These are phyloP conservation scores for Aldrovandia affinis DNA, from an alignment of 2,797 vertebrate species.

Conservation along the genomic window DNA sequence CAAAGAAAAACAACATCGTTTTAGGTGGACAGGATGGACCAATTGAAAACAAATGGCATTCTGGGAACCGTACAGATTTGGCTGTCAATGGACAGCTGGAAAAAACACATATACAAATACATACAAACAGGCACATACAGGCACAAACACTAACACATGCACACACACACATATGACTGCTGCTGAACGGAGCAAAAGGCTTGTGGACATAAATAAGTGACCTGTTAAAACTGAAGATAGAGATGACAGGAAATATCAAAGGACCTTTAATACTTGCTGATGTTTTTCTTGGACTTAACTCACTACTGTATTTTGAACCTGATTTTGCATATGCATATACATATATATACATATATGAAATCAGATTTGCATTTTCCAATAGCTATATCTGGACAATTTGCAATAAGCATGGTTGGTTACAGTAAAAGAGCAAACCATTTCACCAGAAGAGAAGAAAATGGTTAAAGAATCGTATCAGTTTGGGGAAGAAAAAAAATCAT, in stretches of 20 bases:
- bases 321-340: constrained; percentile 25
- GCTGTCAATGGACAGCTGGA: neutral
- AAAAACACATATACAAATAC: constrained; percentile 22
- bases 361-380: constrained; percentile 74
- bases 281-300: constrained; percentile 71
- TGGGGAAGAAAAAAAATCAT: constrained; percentile 76
- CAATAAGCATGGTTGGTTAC: constrained; percentile 79
- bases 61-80: constrained; percentile 34
- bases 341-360: constrained; percentile 42
- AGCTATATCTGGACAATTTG: constrained; percentile 77
- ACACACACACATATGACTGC: constrained; percentile 27
- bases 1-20: constrained; percentile 78
- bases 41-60: constrained; percentile 27
- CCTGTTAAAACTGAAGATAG: constrained; percentile 37
- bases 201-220: constrained; percentile 38
- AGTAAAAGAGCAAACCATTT: constrained; percentile 67
- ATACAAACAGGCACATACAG: constrained; percentile 32
- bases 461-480: constrained; percentile 69
- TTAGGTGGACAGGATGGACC: constrained; percentile 43
- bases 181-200: neutral
- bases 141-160: constrained; percentile 51
- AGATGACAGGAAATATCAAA: constrained; percentile 40
- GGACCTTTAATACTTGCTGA: constrained; percentile 64
- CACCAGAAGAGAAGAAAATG: constrained; percentile 68
- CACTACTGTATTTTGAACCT: constrained; percentile 75